Evolutionary conservation across 2,113 vertebrate species (phyloP), one percentile per base, ranked within the genome.

Genomic region (Syngnathus floridae): DNA sequence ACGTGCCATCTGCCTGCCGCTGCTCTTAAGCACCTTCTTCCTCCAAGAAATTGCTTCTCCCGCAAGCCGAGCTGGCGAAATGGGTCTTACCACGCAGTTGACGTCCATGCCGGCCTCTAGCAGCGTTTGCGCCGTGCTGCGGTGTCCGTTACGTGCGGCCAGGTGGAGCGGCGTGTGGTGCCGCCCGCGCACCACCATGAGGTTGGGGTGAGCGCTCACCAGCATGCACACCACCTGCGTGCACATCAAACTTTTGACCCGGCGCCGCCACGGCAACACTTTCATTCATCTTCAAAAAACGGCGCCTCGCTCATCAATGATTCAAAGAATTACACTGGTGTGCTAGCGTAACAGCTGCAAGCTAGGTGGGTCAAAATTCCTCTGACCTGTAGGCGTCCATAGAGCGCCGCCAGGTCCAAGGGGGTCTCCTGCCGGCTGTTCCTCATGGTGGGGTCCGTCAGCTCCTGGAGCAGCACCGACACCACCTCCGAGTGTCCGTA

Each of bases 401-500:
- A 98, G 45, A 97, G 90, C 0, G 96, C 95, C 0, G 96, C 95
- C 85, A 98, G 90, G 84, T 98, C 96, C 85, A 98, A 77, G 1
- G 96, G 95, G 0, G 94, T 97, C 81, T 98, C 95, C 8, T 94
- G 91, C 21, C 89, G 93, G 87, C 91, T 95, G 89, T 98, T 98
- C 67, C 95, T 92, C 90, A 98, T 97, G 16, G 93, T 93, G 22
- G 96, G 94, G 77, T 98, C 96, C 0, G 95, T 94, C 69, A 97
- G 90, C 82, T 98, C 96, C 78, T 95, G 94, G 3, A 98, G 90
- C 62, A 98, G 90, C 72, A 95, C 93, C 4, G 92, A 91, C 37
- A 95, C 95, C 57, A 98, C 96, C 70, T 97, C 96, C 0, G 95
- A 92, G 88, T 98, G 95, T 69, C 96, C 96, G 0, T 98, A 98